Evolutionary conservation across 2,888 invertebrate species (phyloP).

Genomic region (Idaea straminata): DNA sequence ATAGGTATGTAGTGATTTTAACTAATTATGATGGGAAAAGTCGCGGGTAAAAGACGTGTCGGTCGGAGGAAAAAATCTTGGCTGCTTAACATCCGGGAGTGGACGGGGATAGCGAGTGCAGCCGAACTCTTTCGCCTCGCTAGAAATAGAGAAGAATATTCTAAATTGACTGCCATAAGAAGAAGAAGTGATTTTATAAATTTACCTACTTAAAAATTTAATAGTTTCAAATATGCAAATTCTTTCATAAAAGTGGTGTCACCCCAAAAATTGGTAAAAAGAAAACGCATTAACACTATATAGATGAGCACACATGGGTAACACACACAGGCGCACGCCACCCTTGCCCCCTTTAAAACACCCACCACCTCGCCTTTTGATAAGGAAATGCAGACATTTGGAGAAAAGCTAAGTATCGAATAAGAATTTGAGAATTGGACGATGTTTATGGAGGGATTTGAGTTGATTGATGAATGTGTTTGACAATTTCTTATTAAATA

Average conservation of each 20-base stretch:
- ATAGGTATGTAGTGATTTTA: too few species aligned
- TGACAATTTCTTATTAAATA: not conserved
- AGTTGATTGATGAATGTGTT: not conserved
- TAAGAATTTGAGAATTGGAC: slow-evolving; percentile 59
- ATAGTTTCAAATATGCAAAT: slow-evolving; percentile 28
- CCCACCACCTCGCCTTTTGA: slow-evolving; percentile 69
- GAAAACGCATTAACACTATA: slow-evolving; percentile 80
- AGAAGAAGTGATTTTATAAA: not conserved
- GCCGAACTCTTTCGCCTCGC: too few species aligned
- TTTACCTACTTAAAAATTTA: not conserved
- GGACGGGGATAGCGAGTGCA: too few species aligned
- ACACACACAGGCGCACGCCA: slow-evolving; percentile 44
- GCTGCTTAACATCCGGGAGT: too few species aligned
- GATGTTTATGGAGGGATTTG: slow-evolving; percentile 58
- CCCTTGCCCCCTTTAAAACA: slow-evolving; percentile 57
- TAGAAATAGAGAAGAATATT: too few species aligned
- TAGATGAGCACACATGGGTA: slow-evolving; percentile 70
- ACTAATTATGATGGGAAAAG: too few species aligned
- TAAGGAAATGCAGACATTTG: slow-evolving; percentile 80
- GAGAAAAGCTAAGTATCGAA: slow-evolving; percentile 76
- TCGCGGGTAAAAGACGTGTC: too few species aligned
- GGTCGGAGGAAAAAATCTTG: too few species aligned
- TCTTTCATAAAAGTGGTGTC: slow-evolving; percentile 36
- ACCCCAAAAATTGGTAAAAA: slow-evolving; percentile 78
- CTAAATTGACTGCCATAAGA: too few species aligned